These are phyloP conservation scores for Chymomyza procnemis DNA, from an alignment of 2,888 invertebrate genomes.

Conservation along the genomic window DNA sequence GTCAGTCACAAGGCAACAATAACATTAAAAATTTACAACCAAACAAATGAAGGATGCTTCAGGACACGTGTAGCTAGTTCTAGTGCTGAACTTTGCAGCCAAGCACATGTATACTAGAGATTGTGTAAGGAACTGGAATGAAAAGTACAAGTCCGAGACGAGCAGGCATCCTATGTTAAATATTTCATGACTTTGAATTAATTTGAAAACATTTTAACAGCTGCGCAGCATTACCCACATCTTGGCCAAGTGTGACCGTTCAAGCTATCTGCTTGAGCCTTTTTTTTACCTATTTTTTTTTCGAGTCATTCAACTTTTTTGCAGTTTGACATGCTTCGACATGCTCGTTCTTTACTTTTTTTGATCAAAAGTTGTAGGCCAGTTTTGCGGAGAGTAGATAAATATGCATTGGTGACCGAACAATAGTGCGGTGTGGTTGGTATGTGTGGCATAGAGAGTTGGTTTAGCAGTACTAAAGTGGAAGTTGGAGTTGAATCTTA, in stretches of 20 bases:
- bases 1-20: slow-evolving; percentile 44
- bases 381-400: not conserved
- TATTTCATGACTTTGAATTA: slow-evolving; percentile 72
- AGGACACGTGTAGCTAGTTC: slow-evolving; percentile 39
- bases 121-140: not conserved
- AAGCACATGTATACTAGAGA: too few species aligned
- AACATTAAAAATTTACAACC: slow-evolving; percentile 71
- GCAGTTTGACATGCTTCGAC: slow-evolving; percentile 62
- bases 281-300: slow-evolving; percentile 8
- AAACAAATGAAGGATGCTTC: slow-evolving; percentile 50
- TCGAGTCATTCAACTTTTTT: slow-evolving; percentile 51
- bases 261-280: not conserved
- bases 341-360: slow-evolving; percentile 35
- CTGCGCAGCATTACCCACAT: slow-evolving; percentile 33
- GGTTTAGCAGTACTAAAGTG: too few species aligned
- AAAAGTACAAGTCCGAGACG: slow-evolving; percentile 7
- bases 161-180: slow-evolving; percentile 48
- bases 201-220: slow-evolving; percentile 65
- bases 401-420: not conserved
- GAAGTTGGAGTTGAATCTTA: too few species aligned
- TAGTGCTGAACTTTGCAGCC: too few species aligned
- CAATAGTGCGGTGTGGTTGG: not conserved
- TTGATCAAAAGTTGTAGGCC: slow-evolving; percentile 32
- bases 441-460: not conserved
- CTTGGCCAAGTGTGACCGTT: not conserved